These are phyloP conservation scores for Hydrophis major DNA, from an alignment of 2,797 vertebrate genomes.

Conservation along the genomic window DNA sequence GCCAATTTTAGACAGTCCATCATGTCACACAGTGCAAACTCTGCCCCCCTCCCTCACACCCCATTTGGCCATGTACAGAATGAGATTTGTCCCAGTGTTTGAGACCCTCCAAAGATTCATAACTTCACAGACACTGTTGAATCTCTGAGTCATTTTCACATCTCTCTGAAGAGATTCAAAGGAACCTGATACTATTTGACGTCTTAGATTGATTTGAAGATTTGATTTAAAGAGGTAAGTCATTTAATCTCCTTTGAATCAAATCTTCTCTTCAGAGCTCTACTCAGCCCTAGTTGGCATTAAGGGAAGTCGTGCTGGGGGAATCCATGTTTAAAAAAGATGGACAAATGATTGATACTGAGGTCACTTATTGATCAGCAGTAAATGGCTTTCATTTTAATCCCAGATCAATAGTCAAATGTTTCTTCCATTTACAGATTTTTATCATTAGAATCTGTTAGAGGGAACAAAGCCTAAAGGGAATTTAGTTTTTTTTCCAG, in stretches of 20 bases:
- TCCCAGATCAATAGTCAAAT: neutral
- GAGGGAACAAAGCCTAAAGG: neutral
- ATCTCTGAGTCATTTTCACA: neutral
- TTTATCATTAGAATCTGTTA: neutral
- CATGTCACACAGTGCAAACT: neutral
- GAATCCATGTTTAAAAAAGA: neutral
- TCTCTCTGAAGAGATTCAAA: neutral
- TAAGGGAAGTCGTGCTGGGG: neutral
- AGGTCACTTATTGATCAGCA: neutral
- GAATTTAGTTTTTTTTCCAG: neutral
- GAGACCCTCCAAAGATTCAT: neutral
- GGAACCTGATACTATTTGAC: neutral
- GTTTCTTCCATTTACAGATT: neutral
- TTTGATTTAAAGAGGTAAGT: constrained; percentile 18
- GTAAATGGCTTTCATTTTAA: neutral
- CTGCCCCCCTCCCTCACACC: neutral
- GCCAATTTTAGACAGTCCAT: neutral
- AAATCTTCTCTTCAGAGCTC: neutral
- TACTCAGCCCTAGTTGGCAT: neutral
- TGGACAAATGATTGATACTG: neutral
- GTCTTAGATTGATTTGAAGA: neutral
- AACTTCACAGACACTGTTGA: neutral
- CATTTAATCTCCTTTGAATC: neutral
- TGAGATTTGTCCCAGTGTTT: neutral
- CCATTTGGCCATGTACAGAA: neutral